A percentile compares a stretch with the other conserved stretches of the same genome.
phyloP scores from a whole-genome alignment of 2,113 vertebrate species.

The Ranitomeya imitator region DNA sequence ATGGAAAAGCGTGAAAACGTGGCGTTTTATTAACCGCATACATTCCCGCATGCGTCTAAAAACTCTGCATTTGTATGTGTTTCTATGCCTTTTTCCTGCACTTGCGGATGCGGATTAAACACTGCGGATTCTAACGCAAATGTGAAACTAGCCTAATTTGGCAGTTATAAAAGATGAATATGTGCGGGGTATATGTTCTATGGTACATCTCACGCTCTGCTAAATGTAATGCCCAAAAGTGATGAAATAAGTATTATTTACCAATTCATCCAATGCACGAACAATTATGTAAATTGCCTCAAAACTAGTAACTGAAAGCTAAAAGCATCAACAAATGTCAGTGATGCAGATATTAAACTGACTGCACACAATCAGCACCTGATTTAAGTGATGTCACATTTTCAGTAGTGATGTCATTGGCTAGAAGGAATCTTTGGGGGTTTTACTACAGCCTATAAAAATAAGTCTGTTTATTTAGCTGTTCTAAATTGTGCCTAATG shows the following conservation, averaged over 20 bases:
- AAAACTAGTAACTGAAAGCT: not conserved
- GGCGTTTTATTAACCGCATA: too few species aligned
- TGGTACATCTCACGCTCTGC: not conserved
- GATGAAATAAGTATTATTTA: not conserved
- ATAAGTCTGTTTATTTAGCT: constrained; percentile 13
- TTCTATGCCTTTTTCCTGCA: too few species aligned
- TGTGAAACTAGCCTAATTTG: too few species aligned
- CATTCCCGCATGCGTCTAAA: too few species aligned
- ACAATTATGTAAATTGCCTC: not conserved
- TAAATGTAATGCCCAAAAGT: not conserved
- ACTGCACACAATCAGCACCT: not conserved
- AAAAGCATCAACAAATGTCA: not conserved
- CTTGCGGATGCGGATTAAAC: too few species aligned
- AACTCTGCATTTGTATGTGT: too few species aligned
- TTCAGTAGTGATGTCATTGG: not conserved
- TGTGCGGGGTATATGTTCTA: not conserved
- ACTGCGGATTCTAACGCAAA: too few species aligned
- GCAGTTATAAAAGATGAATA: not conserved
- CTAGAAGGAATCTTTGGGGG: not conserved
- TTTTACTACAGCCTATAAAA: not conserved
- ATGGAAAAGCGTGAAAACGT: too few species aligned
- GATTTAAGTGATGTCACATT: not conserved
- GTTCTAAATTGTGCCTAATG: not conserved
- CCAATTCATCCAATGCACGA: not conserved
- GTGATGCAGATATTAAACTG: not conserved